These are phyloP conservation scores for Anguilla obscura DNA, from an alignment of 2,797 vertebrate species.

Conservation along the genomic window DNA sequence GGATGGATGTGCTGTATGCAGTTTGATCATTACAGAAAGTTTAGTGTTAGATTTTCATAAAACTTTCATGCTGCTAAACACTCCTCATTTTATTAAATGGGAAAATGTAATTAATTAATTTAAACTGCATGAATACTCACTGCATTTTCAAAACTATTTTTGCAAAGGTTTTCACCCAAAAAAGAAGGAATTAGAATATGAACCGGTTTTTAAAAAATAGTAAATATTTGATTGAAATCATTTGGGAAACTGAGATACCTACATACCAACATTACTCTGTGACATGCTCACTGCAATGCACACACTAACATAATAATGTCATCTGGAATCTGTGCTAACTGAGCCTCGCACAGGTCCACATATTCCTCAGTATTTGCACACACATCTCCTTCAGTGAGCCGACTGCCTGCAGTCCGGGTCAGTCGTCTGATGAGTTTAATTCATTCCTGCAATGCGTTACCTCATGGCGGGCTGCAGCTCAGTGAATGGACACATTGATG, in stretches of 20 bases:
- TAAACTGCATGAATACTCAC: neutral
- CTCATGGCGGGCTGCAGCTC: conserved; percentile 58
- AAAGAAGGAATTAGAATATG: too few relatives aligned
- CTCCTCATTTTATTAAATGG: neutral
- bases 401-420: conserved; percentile 38
- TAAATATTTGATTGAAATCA: neutral
- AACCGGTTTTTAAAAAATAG: too few relatives aligned
- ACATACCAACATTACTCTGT: neutral
- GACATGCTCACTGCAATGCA: neutral
- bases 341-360: neutral
- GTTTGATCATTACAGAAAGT: neutral
- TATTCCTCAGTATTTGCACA: neutral
- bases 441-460: conserved; percentile 60
- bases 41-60: neutral
- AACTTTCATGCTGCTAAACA: neutral
- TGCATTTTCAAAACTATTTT: neutral
- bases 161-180: neutral
- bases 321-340: neutral
- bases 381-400: conserved; percentile 24
- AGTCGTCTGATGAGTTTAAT: conserved; percentile 51
- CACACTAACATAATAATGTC: neutral
- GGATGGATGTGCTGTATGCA: neutral
- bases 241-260: neutral
- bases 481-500: conserved; percentile 59
- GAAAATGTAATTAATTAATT: neutral